Base-by-base conservation (phyloP, 1,140 invertebrate species). In the Paralvinella palmiformis region DNA sequence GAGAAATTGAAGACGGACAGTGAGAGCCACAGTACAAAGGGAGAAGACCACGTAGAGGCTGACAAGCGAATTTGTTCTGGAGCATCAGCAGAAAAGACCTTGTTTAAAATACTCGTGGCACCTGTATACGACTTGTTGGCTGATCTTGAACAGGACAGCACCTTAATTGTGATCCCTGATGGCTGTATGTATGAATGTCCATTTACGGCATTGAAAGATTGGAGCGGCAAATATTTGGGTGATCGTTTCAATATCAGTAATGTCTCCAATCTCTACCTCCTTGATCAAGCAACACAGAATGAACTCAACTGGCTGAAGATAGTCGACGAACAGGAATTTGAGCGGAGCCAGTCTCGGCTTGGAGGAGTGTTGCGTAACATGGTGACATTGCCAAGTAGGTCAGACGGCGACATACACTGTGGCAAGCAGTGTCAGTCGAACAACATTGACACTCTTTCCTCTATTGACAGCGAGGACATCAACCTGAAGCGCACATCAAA, bases 141-240 rank as follows among this genome's bases (percentile, higher is more conserved):
- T 31, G 69, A 72, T 63, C 59, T 76, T 1, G 66, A 71, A 4
- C 31, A 50, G 7, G 62, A 68, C 5, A 75, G 71, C 62, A 67
- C 69, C 20, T 24, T 78, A n/a, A 66, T 76, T 2, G 70, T 78
- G 10, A 66, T 78, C 33, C 76, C 76, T 20, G 75, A 78, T 59
- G 76, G 75, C 63, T 66, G 73, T 7, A 56, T 78, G 17, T 62
- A 67, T 55, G 56, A 69, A n/a, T 76, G 74, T 48, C 75, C 76
- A 7, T 78, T 78, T 67, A 63, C 61, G 15, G 58, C 71, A 13
- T 62, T 78, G 1, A 66, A 71, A 36, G 73, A 78, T 53, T 72
- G 69, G 72, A 64, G 62, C 6, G 62, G 66, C 20, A 45, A 66
- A 24, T 62, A 68, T 44, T 45, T 72, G 41, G 67, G 63, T 45